These are phyloP conservation scores for Epinotia demarniana DNA, from an alignment of 2,888 invertebrate species.

Conservation along the genomic window DNA sequence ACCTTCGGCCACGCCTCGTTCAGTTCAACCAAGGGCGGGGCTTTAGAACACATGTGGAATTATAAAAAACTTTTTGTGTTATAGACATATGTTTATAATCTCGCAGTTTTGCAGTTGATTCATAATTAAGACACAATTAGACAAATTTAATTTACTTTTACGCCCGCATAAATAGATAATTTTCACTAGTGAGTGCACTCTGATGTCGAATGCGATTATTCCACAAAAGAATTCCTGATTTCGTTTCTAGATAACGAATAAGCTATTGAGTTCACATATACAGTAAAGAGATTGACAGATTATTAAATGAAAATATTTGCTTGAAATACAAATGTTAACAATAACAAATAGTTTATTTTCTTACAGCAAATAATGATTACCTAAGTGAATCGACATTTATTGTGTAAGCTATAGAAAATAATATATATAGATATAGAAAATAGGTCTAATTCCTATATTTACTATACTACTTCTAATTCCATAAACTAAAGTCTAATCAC, in stretches of 20 bases:
- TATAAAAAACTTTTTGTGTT: constrained; percentile 14
- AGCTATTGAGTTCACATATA: constrained; percentile 11
- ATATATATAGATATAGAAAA: no score
- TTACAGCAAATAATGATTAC: no score
- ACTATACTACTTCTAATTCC: no score
- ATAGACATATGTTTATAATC: constrained; percentile 11
- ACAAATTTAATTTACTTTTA: constrained; percentile 10
- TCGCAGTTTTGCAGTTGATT: constrained; percentile 1
- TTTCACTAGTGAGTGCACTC: constrained; percentile 53
- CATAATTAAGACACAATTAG: not conserved
- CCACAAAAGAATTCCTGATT: constrained; percentile 56
- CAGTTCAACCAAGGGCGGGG: constrained; percentile 35
- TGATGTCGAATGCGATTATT: constrained; percentile 50
- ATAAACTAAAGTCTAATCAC: no score
- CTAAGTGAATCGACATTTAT: no score
- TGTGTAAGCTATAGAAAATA: no score
- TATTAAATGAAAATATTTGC: not conserved
- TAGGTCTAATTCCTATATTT: no score
- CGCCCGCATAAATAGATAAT: constrained; percentile 39
- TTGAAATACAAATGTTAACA: not conserved
- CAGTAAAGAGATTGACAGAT: not conserved
- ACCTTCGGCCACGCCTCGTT: constrained; percentile 29
- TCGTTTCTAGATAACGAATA: constrained; percentile 62
- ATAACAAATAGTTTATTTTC: no score
- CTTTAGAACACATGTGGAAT: constrained; percentile 24